Base-by-base conservation (phyloP, 2,113 vertebrate species). In the Xenopus laevis region DNA sequence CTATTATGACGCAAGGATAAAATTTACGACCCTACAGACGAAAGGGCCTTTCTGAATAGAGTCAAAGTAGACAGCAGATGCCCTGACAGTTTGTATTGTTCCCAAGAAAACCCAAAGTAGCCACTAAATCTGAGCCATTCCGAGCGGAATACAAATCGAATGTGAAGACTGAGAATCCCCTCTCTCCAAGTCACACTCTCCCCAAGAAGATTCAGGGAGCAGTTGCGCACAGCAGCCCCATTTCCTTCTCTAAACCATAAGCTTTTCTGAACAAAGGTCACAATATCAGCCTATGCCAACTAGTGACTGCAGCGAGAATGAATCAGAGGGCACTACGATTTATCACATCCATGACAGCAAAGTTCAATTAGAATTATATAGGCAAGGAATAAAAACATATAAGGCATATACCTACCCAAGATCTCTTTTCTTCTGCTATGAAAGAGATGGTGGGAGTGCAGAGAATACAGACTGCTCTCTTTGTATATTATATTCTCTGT, bases 401-500 rank as follows among this genome's bases (percentile, higher is more conserved):
- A 95, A 95, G 93, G 87, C 94, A 55, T 50, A 94, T 97, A 99
- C 96, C 87, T 98, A 97, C 95, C 92, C 85, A 86, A 88, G 86
- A 86, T 89, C 89, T 91, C 91, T 93, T 91, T 92, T 89, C 87
- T 88, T 93, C 91, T 85, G 87, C 91, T 88, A 86, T 87, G 87
- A 87, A 87, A 87, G 89, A 55, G 53, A n/a, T 55, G 53, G 53
- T 55, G 17, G 53, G 90, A 93, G 90, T 89, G 90, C 89, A 89
- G 92, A 86, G 90, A 88, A 87, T 67, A 87, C 84, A 86, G 88
- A 92, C 92, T 89, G 88, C 87, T 90, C 93, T 92, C 90, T 91
- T 90, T 89, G 91, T 91, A 92, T 93, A 96, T 95, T 94, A 95
- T 95, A 97, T 96, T 98, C 95, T 95, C 94, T 95, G 94, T 95